Evolutionary conservation across 2,797 vertebrate species (phyloP).

Genomic region (Danio kyathit): DNA sequence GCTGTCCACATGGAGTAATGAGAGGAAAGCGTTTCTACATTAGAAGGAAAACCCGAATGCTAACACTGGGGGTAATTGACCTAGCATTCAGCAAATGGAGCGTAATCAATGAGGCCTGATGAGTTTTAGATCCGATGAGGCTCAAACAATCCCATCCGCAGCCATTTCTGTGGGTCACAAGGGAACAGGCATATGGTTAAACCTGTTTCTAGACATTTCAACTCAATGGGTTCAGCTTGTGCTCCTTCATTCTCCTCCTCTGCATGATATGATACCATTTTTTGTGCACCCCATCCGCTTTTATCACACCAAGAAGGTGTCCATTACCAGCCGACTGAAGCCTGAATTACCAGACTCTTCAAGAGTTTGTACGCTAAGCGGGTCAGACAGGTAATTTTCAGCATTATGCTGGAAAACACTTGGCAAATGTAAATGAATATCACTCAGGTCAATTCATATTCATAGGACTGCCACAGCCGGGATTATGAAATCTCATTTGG

Average conservation of each 20-base stretch:
- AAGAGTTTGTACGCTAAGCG: conserved; percentile 38
- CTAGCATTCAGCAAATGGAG: conserved; percentile 55
- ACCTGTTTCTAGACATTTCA: conserved; percentile 24
- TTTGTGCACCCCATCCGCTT: background rate
- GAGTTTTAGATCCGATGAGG: conserved; percentile 49
- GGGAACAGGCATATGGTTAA: conserved; percentile 34
- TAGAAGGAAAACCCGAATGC: conserved; percentile 46
- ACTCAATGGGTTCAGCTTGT: conserved; percentile 7
- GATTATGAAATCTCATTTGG: conserved; percentile 48
- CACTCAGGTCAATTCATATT: conserved; percentile 52
- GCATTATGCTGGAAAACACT: conserved; percentile 47
- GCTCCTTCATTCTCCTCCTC: conserved; percentile 15
- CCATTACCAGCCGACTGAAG: conserved; percentile 22
- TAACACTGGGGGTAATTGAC: conserved; percentile 53
- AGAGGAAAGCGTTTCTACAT: conserved; percentile 26
- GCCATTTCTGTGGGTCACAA: conserved; percentile 26
- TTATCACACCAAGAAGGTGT: conserved; percentile 23
- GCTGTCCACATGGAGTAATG: conserved; percentile 44
- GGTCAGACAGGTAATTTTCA: conserved; percentile 48
- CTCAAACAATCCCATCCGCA: conserved; percentile 27
- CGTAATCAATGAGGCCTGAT: conserved; percentile 50
- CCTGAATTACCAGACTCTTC: conserved; percentile 42
- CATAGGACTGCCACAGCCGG: conserved; percentile 30
- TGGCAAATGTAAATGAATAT: conserved; percentile 50
- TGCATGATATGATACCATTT: conserved; percentile 5